phyloP scores from a whole-genome alignment of 2,888 invertebrate species.

The Hipparchia semele region DNA sequence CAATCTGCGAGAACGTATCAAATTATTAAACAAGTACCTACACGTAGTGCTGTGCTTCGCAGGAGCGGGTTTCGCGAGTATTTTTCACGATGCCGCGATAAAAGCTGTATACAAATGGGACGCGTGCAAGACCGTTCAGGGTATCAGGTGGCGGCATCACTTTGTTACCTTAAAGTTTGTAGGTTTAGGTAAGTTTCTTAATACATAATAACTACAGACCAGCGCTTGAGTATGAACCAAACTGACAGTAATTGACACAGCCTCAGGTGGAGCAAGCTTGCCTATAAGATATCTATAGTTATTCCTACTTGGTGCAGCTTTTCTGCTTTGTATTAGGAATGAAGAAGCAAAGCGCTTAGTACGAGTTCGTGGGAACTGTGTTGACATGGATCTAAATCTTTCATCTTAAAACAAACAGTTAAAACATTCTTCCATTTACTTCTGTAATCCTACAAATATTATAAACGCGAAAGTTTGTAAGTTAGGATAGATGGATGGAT shows the following conservation, averaged over 20 bases:
- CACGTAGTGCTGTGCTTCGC: slow-evolving; percentile 46
- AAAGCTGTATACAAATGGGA: slow-evolving; percentile 50
- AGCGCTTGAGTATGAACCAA: too few relatives aligned
- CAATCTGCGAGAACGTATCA: slow-evolving; percentile 41
- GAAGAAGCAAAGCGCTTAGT: neutral
- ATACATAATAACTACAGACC: neutral
- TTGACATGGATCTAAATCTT: neutral
- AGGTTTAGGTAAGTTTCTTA: neutral
- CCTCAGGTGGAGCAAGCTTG: too few relatives aligned
- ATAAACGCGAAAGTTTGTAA: too few relatives aligned
- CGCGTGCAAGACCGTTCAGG: slow-evolving; percentile 42
- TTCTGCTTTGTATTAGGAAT: too few relatives aligned
- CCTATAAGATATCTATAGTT: too few relatives aligned
- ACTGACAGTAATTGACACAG: too few relatives aligned
- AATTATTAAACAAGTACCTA: slow-evolving; percentile 40
- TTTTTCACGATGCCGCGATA: slow-evolving; percentile 59
- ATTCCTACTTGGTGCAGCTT: too few relatives aligned
- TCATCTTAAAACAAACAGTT: too few relatives aligned
- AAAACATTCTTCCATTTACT: too few relatives aligned
- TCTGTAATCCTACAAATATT: too few relatives aligned
- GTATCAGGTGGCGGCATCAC: slow-evolving; percentile 48
- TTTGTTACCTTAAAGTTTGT: slow-evolving; percentile 15
- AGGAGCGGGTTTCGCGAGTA: slow-evolving; percentile 47
- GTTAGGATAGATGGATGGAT: too few relatives aligned
- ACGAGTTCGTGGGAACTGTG: neutral